A percentile compares a stretch with the other conserved stretches of the same genome.
These are phyloP conservation scores for Florisuga fusca DNA, from an alignment of 2,797 vertebrate genomes.

Conservation along the genomic window DNA sequence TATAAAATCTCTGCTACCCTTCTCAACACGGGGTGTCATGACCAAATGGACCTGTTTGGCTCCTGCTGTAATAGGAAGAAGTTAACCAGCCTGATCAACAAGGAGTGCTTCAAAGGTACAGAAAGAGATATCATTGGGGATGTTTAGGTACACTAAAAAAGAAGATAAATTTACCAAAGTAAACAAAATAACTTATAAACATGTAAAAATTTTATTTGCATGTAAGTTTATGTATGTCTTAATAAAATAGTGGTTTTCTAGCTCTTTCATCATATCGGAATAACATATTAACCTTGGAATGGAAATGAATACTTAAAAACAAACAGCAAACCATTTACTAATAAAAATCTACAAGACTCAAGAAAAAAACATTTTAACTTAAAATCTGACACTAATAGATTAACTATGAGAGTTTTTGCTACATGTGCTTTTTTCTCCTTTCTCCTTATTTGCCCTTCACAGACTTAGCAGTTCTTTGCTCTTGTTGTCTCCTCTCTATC, in stretches of 20 bases:
- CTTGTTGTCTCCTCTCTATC: not conserved
- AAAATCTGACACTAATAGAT: not conserved
- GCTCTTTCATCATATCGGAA: not conserved
- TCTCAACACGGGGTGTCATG: not conserved
- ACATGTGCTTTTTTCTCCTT: not conserved
- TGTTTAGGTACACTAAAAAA: not conserved
- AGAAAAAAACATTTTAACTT: not conserved
- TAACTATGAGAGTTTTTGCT: not conserved
- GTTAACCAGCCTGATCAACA: not conserved
- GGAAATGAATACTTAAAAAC: not conserved
- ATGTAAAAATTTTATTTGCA: not conserved
- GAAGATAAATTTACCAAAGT: not conserved
- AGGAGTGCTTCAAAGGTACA: not conserved
- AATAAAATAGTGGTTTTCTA: not conserved
- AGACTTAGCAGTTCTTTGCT: not conserved
- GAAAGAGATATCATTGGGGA: not conserved
- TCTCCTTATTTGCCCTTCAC: not conserved
- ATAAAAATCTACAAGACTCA: not conserved
- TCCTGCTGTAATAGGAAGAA: not conserved
- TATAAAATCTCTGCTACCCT: not conserved
- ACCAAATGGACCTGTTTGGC: not conserved
- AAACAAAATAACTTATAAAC: not conserved
- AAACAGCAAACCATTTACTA: not conserved
- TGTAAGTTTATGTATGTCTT: not conserved
- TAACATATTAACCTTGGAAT: not conserved